Conservation (phyloP, 2,113 vertebrate species). For the Mesocricetus auratus region DNA sequence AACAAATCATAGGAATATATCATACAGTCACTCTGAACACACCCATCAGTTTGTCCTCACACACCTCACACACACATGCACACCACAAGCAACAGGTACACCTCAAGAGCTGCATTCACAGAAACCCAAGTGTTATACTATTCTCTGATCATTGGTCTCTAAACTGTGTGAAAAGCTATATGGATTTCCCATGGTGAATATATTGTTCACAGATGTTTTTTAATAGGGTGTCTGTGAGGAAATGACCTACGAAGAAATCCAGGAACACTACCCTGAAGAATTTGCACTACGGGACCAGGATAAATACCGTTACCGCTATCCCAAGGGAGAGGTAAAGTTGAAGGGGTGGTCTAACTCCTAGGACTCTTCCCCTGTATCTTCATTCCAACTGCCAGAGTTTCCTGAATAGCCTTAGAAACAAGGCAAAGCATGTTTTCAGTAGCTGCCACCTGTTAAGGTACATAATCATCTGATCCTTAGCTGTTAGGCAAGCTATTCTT, state of each 20-base stretch:
- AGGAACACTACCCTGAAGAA: conserved; percentile 91
- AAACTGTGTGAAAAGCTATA: conserved; percentile 21
- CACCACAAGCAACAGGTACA: background rate
- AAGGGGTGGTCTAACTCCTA: background rate
- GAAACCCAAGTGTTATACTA: conserved; percentile 16
- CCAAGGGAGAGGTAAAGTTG: conserved; percentile 93
- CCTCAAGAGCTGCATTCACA: conserved; percentile 42
- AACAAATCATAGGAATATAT: conserved; percentile 36
- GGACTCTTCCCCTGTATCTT: background rate
- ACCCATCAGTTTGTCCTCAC: background rate
- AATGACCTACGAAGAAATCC: conserved; percentile 96
- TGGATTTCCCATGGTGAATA: conserved; percentile 12
- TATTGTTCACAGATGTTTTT: conserved; percentile 48
- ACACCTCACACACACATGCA: background rate
- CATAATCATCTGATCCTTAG: conserved; percentile 8
- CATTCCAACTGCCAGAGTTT: conserved; percentile 38
- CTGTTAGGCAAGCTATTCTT: background rate
- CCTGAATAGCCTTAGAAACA: conserved; percentile 39
- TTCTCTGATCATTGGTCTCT: conserved; percentile 20
- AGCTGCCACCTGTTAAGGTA: conserved; percentile 11
- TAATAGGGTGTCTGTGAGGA: conserved; percentile 95
- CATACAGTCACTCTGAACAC: conserved; percentile 41
- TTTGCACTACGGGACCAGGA: conserved; percentile 95
- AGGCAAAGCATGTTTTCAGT: conserved; percentile 54
- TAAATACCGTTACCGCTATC: conserved; percentile 96